Evolutionary conservation across 2,797 vertebrate genomes (phyloP).

Genomic region (Xyrichtys novacula): DNA sequence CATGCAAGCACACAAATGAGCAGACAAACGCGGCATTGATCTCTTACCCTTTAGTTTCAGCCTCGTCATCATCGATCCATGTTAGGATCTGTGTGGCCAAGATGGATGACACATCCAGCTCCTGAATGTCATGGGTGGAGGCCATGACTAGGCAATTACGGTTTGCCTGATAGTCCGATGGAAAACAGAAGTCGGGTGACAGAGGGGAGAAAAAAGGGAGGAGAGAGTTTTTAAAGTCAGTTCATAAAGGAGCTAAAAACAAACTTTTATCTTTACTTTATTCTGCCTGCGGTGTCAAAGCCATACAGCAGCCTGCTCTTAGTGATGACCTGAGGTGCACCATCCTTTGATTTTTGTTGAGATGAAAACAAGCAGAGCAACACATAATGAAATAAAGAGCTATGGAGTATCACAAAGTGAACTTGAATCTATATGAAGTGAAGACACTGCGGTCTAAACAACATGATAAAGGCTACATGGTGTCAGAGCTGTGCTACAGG

Average conservation of each 20-base stretch:
- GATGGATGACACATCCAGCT: constrained; percentile 97
- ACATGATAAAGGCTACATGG: constrained; percentile 33
- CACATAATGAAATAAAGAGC: constrained; percentile 18
- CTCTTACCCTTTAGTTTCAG: constrained; percentile 92
- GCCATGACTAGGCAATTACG: constrained; percentile 98
- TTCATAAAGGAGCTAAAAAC: constrained; percentile 1
- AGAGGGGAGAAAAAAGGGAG: constrained; percentile 13
- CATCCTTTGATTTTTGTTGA: constrained; percentile 22
- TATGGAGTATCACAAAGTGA: constrained; percentile 1
- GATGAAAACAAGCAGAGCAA: constrained; percentile 23
- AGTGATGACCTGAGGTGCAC: constrained; percentile 11
- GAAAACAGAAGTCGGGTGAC: constrained; percentile 17
- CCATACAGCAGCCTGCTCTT: constrained; percentile 15
- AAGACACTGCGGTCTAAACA: constrained; percentile 15
- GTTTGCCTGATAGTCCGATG: constrained; percentile 89
- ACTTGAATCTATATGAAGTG: constrained; percentile 26
- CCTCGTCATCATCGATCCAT: constrained; percentile 97
- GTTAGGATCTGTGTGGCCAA: constrained; percentile 95
- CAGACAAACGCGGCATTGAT: constrained; percentile 1
- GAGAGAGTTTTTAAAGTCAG: constrained; percentile 2
- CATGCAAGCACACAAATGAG: neutral
- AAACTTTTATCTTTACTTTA: neutral
- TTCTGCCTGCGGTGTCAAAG: constrained; percentile 22
- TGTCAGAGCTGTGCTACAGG: constrained; percentile 6
- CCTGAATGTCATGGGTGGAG: constrained; percentile 98